Conservation (phyloP, 2,888 invertebrate species). For the Glaucopsyche alexis region DNA sequence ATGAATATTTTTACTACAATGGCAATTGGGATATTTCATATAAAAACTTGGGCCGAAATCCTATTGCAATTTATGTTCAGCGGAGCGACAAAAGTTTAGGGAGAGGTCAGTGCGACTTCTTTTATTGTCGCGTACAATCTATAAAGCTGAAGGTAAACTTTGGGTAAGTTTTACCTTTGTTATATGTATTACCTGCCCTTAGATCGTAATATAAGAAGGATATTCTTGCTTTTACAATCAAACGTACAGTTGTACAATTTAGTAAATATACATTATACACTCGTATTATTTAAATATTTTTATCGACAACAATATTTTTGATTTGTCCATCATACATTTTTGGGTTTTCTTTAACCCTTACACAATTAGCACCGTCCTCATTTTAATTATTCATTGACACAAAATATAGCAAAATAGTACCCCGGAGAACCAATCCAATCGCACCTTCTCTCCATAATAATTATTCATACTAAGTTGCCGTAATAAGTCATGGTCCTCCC, state of each 20-base stretch:
- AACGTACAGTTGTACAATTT: neutral
- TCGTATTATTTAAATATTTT: too few species aligned
- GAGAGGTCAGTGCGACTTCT: slow-evolving; percentile 68
- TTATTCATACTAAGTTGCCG: slow-evolving; percentile 72
- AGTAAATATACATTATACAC: neutral
- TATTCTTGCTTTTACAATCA: neutral
- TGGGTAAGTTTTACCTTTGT: slow-evolving; percentile 25
- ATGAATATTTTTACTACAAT: slow-evolving; percentile 27
- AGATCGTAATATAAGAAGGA: neutral
- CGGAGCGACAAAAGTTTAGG: slow-evolving; percentile 75
- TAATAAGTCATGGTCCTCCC: slow-evolving; percentile 71
- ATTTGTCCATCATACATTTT: neutral
- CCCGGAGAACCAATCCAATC: slow-evolving; percentile 59
- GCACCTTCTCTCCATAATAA: slow-evolving; percentile 50
- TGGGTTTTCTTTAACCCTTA: too few species aligned
- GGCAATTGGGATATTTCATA: slow-evolving; percentile 39
- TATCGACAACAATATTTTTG: too few species aligned
- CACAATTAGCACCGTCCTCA: neutral
- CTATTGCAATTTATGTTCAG: slow-evolving; percentile 78
- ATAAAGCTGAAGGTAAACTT: slow-evolving; percentile 54
- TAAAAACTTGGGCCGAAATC: slow-evolving; percentile 72
- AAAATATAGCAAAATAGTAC: slow-evolving; percentile 39
- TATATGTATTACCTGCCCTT: slow-evolving; percentile 10
- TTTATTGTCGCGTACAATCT: slow-evolving; percentile 73
- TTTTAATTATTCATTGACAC: neutral